These are phyloP conservation scores for Dasysyrphus tricinctus DNA, from an alignment of 2,888 invertebrate species.

Conservation along the genomic window DNA sequence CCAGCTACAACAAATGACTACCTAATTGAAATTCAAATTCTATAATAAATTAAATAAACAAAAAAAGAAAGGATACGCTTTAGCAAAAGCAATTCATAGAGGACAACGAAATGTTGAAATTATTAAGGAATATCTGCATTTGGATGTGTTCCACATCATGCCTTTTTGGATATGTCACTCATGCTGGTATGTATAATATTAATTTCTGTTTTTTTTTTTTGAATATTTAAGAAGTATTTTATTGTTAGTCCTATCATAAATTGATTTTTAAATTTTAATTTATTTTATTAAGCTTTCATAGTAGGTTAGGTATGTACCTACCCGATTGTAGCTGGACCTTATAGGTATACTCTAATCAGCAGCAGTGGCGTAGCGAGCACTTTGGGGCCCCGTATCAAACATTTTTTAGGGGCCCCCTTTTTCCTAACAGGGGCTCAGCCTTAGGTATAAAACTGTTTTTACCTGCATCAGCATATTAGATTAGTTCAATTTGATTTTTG, in stretches of 20 bases:
- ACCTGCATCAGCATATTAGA: no score
- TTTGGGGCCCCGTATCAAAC: no score
- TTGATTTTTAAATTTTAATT: neutral
- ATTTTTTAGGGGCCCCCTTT: no score
- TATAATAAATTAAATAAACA: conserved; percentile 26
- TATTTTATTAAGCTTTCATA: no score
- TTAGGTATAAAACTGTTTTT: no score
- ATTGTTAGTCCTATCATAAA: neutral
- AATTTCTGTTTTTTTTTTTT: neutral
- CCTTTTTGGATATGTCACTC: conserved; percentile 63
- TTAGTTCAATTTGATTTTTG: no score
- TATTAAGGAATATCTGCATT: conserved; percentile 70
- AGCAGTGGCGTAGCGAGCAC: no score
- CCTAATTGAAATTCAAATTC: conserved; percentile 55
- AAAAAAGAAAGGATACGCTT: conserved; percentile 25
- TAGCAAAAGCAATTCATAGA: conserved; percentile 20
- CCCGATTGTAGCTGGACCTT: no score
- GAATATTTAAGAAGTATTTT: neutral
- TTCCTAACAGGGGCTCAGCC: no score
- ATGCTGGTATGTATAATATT: conserved; percentile 63
- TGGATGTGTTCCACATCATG: conserved; percentile 71
- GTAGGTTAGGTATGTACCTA: no score
- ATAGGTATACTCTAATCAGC: no score
- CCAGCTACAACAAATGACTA: conserved; percentile 45
- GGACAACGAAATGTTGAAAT: conserved; percentile 56